Base-by-base conservation (phyloP, 2,888 invertebrate species). In the Agrotis exclamationis region DNA sequence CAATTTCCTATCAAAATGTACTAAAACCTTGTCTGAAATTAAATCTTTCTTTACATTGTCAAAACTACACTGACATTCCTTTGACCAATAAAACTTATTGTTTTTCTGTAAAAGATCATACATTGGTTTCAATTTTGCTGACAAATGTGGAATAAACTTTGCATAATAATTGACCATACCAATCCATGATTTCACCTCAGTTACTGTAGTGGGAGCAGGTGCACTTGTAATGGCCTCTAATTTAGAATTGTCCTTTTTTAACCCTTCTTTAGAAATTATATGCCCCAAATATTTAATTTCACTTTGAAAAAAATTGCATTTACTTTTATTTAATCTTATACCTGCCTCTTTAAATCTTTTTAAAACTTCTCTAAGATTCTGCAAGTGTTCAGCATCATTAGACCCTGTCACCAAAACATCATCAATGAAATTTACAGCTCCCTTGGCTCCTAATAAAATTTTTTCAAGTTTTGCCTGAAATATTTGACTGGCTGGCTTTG, bases 121-220 rank as follows among this genome's bases (percentile, higher is more conserved):
- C 9, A 54, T 18, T 33, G 54, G 54, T 11, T 54, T 54, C 33
- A 54, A 11, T 54, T 28, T 54, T 33, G 18, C 3, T 18, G 54
- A 54, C 3, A 54, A 28, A 54, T 54, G 7, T 3, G 18, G 11
- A 56, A 56, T 33, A 13, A 54, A 54, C n/a, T 54, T 54, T n/a
- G 18, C 28, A 54, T 54, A 54, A 11, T 54, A 56, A 56, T 56
- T 56, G 33, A 56, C 56, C 56, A 56, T 56, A 11, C 56, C 56
- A n/a, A 56, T 18, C 56, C 56, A 56, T 33, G 56, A 56, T 3
- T 33, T 18, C 33, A 56, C 56, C n/a, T 56, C 56, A 11, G 28
- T n/a, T n/a, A 56, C n/a, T 33, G 33, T 56, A 18, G 18, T 56
- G 4, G 54, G 47, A 18, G 47, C 18, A 13, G 18, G 47, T 47